Percentiles rank a stretch among this genome's conserved stretches.
These are phyloP conservation scores for fruit fly (Drosophila melanogaster) DNA, from an alignment of 1,140 invertebrate species.

Conservation along the genomic window Release_6_plus_ISO1_MT NT_033777.3:21272501-21273000, in stretches of 20 bases:
- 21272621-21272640: conserved; percentile 97
- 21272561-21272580: conserved; percentile 94
- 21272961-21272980: too few species aligned
- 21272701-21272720: conserved; percentile 95
- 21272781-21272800: conserved; percentile 95
- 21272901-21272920: neutral
- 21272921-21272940: neutral
- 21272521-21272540: conserved; percentile 95
- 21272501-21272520: conserved; percentile 93
- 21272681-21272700: conserved; percentile 89
- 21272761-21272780: conserved; percentile 93
- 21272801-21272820: conserved; percentile 96
- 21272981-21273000: too few species aligned
- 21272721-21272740: conserved; percentile 98
- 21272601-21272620: conserved; percentile 97
- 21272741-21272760: conserved; percentile 95
- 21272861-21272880: conserved; percentile 47
- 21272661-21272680: conserved; percentile 90
- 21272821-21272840: conserved; percentile 95
- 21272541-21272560: conserved; percentile 95
- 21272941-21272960: neutral
- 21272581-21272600: conserved; percentile 93
- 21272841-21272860: conserved; percentile 41
- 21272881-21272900: conserved; percentile 6
- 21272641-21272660: conserved; percentile 96